Evolutionary conservation across 2,888 invertebrate genomes (phyloP).

Genomic region (Auanema freiburgensis): DNA sequence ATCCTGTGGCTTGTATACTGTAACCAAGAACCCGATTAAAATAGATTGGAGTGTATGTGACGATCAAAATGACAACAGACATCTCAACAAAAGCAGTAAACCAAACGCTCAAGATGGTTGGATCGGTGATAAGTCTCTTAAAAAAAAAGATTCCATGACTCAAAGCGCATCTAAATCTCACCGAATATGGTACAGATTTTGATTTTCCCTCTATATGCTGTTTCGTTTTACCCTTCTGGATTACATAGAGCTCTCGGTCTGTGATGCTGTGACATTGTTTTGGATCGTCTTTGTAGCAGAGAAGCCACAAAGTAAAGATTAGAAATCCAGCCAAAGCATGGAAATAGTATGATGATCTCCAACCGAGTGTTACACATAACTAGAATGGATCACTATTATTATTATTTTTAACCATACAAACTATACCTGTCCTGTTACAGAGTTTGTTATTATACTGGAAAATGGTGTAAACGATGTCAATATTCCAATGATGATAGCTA

Average conservation of each 20-base stretch:
- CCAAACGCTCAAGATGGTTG: conserved; percentile 42
- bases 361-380: conserved; percentile 25
- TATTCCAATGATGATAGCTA: conserved; percentile 50
- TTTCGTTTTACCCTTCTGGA: conserved; percentile 40
- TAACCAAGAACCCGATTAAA: conserved; percentile 40
- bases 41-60: conserved; percentile 49
- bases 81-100: conserved; percentile 50
- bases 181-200: conserved; percentile 41
- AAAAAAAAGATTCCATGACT: conserved; percentile 1
- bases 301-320: conserved; percentile 39
- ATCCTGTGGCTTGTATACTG: conserved; percentile 30
- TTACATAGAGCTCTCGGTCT: conserved; percentile 35
- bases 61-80: conserved; percentile 38
- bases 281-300: conserved; percentile 45
- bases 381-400: neutral
- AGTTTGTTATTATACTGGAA: conserved; percentile 49
- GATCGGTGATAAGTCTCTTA: conserved; percentile 43
- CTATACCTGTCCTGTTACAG: conserved; percentile 38
- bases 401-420: neutral
- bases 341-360: conserved; percentile 35
- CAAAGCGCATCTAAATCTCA: neutral
- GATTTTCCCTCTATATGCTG: conserved; percentile 37
- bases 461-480: conserved; percentile 54
- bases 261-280: conserved; percentile 32
- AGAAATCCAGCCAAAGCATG: conserved; percentile 31